Evolutionary conservation across 2,888 invertebrate genomes (phyloP), one percentile per base, ranked within the genome.

Genomic region (Parnassius apollo): DNA sequence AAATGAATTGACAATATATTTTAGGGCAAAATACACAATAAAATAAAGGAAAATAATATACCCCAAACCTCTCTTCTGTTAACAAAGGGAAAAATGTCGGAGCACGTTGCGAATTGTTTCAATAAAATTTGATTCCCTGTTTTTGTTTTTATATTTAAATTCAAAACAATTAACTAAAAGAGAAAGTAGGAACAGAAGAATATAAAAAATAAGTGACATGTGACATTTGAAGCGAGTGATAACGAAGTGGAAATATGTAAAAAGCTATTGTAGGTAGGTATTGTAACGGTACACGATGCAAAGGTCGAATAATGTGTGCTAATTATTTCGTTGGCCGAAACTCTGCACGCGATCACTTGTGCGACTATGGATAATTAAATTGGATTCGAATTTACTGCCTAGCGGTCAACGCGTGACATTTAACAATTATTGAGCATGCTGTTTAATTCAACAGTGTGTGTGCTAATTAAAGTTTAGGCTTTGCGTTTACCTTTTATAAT

Each of bases 261-360:
- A 50, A 61, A 46, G 13, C 9, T 13, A 13, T 49, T 13, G 60
- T 49, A 64, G 59, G 56, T 50, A n/a, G n/a, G n/a, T n/a, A n/a
- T n/a, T n/a, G 42, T 58, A 65, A 59, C 56, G 49, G 62, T 13
- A 58, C 44, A 25, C 59, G 25, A 50, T 62, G 60, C 25, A 66
- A 68, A 68, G 68, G 68, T 68, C 68, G 54, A 59, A 59, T 49
- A 60, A 64, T 65, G 53, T 49, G 22, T 57, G 50, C 61, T 64
- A 54, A 65, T 68, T 46, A 54, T 46, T 42, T 61, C 49, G 42
- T 52, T 55, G 56, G 54, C 58, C 65, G 45, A 62, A 68, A 62
- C 61, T 61, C 22, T 42, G 54, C 60, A 22, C 44, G 35, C 48
- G 52, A 51, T 1, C 22, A 35, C 11, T 42, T 13, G 57, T 13